Conservation (phyloP, 2,888 invertebrate genomes). For the Cosmorhoe ocellata region DNA sequence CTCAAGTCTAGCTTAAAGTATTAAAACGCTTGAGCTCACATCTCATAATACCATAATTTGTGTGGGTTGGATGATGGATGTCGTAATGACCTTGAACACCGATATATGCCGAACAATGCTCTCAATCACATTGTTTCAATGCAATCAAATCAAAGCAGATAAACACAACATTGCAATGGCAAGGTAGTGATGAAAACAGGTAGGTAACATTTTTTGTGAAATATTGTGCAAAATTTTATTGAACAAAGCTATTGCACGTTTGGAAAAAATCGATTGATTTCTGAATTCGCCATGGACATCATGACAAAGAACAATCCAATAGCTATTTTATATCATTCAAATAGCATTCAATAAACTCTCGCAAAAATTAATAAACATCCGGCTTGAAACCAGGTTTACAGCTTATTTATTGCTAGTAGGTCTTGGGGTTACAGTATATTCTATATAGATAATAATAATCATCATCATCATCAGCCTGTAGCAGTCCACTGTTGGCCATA, state of each 20-base stretch:
- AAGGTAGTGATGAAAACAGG: slow-evolving; percentile 21
- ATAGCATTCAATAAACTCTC: too few relatives aligned
- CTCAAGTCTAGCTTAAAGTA: too few relatives aligned
- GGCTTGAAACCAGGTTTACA: background rate
- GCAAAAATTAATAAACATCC: background rate
- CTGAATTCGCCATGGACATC: slow-evolving; percentile 9
- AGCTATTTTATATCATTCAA: background rate
- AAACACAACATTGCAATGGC: slow-evolving; percentile 17
- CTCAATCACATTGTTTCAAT: slow-evolving; percentile 64
- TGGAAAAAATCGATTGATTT: slow-evolving; percentile 10
- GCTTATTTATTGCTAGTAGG: too few relatives aligned
- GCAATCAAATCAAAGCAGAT: too few relatives aligned
- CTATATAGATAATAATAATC: too few relatives aligned
- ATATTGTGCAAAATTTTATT: slow-evolving; percentile 19
- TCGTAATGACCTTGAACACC: slow-evolving; percentile 59
- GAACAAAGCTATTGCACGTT: slow-evolving; percentile 4
- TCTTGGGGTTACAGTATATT: too few relatives aligned
- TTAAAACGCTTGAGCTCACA: slow-evolving; percentile 10
- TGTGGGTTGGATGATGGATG: slow-evolving; percentile 39
- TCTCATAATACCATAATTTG: slow-evolving; percentile 4
- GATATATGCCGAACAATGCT: slow-evolving; percentile 56
- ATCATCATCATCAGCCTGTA: too few relatives aligned
- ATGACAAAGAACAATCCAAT: slow-evolving; percentile 2
- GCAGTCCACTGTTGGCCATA: too few relatives aligned
- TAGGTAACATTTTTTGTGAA: slow-evolving; percentile 17